Evolutionary conservation across 1,140 invertebrate species (phyloP), one percentile per base, ranked within the genome.

Genomic region (Philopotamus ludificatus): DNA sequence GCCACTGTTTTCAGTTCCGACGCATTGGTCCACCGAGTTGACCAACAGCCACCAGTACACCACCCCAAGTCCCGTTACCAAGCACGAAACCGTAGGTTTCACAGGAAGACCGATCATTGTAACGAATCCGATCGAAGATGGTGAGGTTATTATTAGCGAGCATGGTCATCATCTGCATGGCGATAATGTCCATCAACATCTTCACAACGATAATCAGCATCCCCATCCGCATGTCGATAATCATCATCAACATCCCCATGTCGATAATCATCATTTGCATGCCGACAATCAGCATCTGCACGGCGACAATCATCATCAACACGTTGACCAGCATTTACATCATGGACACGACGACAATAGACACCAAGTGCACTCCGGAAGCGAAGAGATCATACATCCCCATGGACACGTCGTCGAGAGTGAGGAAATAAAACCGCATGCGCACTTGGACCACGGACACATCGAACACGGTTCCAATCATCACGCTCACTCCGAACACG

Each of bases 21-120:
- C 64, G 3, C 68, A 70, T 44, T 70, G 68, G 68, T 70, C 68
- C 28, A 70, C 68, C n/a, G 68, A 70, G 34, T 23, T 61, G 1
- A 34, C 50, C 1, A 64, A 61, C 25, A 16, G 15, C 21, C 63
- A 70, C 42, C 34, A 41, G 21, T 60, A 53, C 22, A 70, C 68
- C 2, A 70, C 68, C 4, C n/a, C 65, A 8, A 49, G 25, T n/a
- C 55, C 68, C 4, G 2, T 54, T 2, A 25, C 28, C 2, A 54
- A 23, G n/a, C 60, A 23, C 15, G 21, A 44, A 26, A 25, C 10
- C 25, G 44, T 34, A 9, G 53, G 60, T 10, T 66, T 66, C 23
- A 55, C 60, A 15, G 64, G 64, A 64, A 66, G 54, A 42, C 65
- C 68, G 1, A 70, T 66, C n/a, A 44, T 66, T 16, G 61, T 66